Evolutionary conservation across 2,113 vertebrate genomes (phyloP), one percentile per base, ranked within the genome.

Genomic region (Notothenia rossii): DNA sequence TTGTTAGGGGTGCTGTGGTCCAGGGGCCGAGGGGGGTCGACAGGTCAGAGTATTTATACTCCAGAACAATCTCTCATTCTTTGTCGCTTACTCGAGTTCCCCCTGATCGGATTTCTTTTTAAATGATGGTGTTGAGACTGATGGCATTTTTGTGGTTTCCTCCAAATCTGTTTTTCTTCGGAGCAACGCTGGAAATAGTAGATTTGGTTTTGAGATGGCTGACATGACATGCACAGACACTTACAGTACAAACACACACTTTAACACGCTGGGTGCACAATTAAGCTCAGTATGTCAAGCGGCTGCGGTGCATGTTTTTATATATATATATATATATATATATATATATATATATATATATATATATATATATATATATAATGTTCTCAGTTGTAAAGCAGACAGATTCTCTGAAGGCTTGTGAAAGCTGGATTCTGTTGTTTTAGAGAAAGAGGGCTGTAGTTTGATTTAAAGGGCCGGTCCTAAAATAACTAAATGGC

Each of bases 61-160:
- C 82, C 74, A 83, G 83, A 91, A 91, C 85, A 82, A 89, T 91
- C 87, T 86, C 71, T 79, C 66, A 60, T 88, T 83, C 86, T 88
- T 87, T 90, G 89, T 92, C 65, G 72, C 86, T 86, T 53, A 13
- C 79, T 84, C 79, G 59, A 89, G 79, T 82, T 89, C 89, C 70
- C 85, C 75, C 72, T 40, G 78, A 77, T 92, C 88, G 43, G 66
- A 88, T 91, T 91, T 86, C 90, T 72, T 84, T 76, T 87, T 87
- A 89, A 93, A 83, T 90, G 86, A 93, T 82, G 81, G 87, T 83
- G 79, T 83, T 75, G 81, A 78, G 85, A 54, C 90, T 65, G 77
- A 56, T 51, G 55, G 83, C 90, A 94, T 95, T 93, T 90, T 94
- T 94, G 93, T 90, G 92, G 94, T 90, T 92, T 90, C 87, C 80